Base-by-base conservation (phyloP, 2,113 vertebrate genomes). In the Pipra filicauda region DNA sequence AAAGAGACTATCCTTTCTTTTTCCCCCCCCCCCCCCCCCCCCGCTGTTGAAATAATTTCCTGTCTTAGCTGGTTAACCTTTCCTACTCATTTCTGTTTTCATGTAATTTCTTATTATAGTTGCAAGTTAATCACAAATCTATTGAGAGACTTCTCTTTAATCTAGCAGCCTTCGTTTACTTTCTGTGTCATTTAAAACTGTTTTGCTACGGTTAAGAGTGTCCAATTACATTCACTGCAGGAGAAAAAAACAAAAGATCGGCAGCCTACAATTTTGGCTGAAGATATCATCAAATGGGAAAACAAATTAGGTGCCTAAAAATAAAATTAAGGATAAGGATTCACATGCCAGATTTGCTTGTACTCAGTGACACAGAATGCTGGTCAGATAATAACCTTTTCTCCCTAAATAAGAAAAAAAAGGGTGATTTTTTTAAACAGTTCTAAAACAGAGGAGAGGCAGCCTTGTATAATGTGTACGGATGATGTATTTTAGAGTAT, bases 291-390 rank as follows among this genome's bases (percentile, higher is more conserved):
- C 95, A 95, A 96, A 95, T 94, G 76, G 55, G 84, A 97, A 97
- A 98, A 97, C 96, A 98, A 98, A 98, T 98, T 97, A 97, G 66
- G 59, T 95, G 62, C 74, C 97, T 97, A 97, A 98, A 98, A 98
- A 97, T 98, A 96, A 98, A 97, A 97, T 96, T 91, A 97, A 96
- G 91, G 87, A 83, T 96, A 95, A 95, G 94, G 84, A 97, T 97
- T 96, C 95, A 85, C 88, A 96, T 91, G 95, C 86, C 93, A 97
- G 89, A 85, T 89, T 97, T 64, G 33, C 96, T 97, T 97, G 88
- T 96, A 91, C 78, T 96, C 89, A 91, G 95, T 95, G 94, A 97
- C 93, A 97, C 81, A 94, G 94, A 91, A 82, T 87, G 88, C 77
- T 78, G 83, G 92, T 76, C 91, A 95, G 96, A 89, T 94, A 95